These are phyloP conservation scores for Empidonax traillii DNA, from an alignment of 2,113 vertebrate species.

Conservation along the genomic window DNA sequence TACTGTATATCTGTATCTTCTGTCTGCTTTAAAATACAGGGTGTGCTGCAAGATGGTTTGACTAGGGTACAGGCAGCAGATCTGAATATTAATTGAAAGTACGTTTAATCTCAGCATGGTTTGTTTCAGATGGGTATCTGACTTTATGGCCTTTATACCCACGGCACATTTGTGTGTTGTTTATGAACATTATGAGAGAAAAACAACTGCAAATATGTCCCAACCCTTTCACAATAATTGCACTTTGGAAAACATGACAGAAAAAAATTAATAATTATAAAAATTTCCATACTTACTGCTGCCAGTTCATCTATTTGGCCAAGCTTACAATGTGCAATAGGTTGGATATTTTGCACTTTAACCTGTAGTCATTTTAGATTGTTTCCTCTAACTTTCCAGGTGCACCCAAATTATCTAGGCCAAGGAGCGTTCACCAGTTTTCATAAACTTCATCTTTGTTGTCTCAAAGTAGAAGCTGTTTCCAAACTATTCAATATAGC, in stretches of 20 bases:
- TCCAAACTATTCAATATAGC: background rate
- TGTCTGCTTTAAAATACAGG: background rate
- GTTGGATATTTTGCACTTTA: background rate
- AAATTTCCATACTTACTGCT: background rate
- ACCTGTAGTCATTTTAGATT: background rate
- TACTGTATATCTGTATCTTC: background rate
- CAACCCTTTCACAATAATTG: background rate
- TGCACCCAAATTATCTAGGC: background rate
- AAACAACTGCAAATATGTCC: background rate
- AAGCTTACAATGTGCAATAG: background rate
- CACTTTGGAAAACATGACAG: background rate
- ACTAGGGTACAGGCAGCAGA: background rate
- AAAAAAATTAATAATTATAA: background rate
- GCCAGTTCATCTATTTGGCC: background rate
- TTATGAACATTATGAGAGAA: background rate
- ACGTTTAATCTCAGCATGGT: background rate
- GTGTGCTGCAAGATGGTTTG: background rate
- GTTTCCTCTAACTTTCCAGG: background rate
- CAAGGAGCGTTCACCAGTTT: background rate
- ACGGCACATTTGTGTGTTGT: background rate
- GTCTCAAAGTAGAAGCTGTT: slow-evolving; percentile 6
- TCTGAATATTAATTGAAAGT: background rate
- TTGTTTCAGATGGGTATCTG: background rate
- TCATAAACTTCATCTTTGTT: background rate
- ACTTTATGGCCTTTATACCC: background rate